Evolutionary conservation across 2,113 vertebrate genomes (phyloP).

Genomic region (Melanostigma gelatinosum): DNA sequence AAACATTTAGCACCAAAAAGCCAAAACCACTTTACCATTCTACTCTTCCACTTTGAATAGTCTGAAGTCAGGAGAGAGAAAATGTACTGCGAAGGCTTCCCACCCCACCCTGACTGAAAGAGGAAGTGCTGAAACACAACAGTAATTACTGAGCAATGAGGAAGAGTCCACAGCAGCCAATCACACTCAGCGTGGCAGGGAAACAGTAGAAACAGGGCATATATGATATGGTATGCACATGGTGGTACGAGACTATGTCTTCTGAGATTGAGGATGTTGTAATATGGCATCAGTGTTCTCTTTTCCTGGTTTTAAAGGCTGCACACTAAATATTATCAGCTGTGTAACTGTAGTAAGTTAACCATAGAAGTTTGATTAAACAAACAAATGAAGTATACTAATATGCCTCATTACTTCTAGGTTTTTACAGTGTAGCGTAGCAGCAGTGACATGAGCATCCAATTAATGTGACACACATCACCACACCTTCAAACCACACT

Average conservation of each 20-base stretch:
- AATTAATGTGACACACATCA: background rate
- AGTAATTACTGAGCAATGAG: slow-evolving; percentile 61
- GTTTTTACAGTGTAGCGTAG: background rate
- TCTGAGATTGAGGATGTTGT: background rate
- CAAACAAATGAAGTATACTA: background rate
- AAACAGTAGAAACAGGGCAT: background rate
- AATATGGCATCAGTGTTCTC: background rate
- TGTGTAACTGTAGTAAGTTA: background rate
- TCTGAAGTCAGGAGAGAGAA: slow-evolving; percentile 13
- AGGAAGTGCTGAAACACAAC: slow-evolving; percentile 68
- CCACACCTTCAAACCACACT: background rate
- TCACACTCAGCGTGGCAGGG: background rate
- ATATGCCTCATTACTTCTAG: background rate
- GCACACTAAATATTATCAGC: background rate
- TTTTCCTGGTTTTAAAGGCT: background rate
- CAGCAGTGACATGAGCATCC: background rate
- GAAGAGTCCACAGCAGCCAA: slow-evolving; percentile 29
- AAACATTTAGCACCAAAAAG: background rate
- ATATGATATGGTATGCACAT: background rate
- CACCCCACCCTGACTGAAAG: slow-evolving; percentile 53
- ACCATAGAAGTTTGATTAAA: background rate
- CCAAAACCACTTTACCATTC: background rate
- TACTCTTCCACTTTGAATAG: slow-evolving; percentile 7
- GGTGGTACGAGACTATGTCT: background rate
- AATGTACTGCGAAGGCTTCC: slow-evolving; percentile 11